Evolutionary conservation across 30 jellyfish, hydroid and myxozoan species (phyloP).

Genomic region (Rhopilema esculentum): DNA sequence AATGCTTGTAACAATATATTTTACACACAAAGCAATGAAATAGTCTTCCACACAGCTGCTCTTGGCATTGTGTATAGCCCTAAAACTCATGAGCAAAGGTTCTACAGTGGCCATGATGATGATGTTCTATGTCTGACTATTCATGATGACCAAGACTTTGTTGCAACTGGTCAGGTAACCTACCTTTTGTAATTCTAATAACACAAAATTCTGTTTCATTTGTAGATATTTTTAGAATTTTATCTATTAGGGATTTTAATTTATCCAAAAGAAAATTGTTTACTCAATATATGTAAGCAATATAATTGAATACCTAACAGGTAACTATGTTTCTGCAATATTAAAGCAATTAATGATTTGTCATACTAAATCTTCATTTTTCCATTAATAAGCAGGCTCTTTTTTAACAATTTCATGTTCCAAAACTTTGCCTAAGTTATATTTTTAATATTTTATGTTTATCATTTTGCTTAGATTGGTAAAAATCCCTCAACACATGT

Average conservation of each 20-base stretch:
- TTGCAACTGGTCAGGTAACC: conserved; percentile 97
- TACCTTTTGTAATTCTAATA: not conserved
- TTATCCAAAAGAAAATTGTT: too few species aligned
- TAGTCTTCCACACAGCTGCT: conserved; percentile 97
- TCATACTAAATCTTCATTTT: too few species aligned
- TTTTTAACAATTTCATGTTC: too few species aligned
- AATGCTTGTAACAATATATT: conserved; percentile 96
- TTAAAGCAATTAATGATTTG: too few species aligned
- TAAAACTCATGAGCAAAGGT: conserved; percentile 95
- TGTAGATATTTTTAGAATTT: not conserved
- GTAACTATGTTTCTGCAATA: too few species aligned
- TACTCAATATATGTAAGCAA: too few species aligned
- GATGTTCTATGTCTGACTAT: conserved; percentile 90
- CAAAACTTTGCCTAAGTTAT: not conserved
- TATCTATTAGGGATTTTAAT: not conserved
- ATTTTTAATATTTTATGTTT: not conserved
- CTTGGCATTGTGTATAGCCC: conserved; percentile 92
- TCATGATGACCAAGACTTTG: conserved; percentile 90
- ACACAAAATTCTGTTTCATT: not conserved
- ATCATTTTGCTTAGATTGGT: conserved; percentile 74
- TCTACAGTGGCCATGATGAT: conserved; percentile 95
- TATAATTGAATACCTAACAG: too few species aligned
- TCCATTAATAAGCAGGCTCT: too few species aligned
- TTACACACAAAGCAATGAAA: conserved; percentile 96
- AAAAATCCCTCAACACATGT: conserved; percentile 93